These are phyloP conservation scores for Lingula anatina DNA, from an alignment of 2,888 invertebrate species.

Conservation along the genomic window DNA sequence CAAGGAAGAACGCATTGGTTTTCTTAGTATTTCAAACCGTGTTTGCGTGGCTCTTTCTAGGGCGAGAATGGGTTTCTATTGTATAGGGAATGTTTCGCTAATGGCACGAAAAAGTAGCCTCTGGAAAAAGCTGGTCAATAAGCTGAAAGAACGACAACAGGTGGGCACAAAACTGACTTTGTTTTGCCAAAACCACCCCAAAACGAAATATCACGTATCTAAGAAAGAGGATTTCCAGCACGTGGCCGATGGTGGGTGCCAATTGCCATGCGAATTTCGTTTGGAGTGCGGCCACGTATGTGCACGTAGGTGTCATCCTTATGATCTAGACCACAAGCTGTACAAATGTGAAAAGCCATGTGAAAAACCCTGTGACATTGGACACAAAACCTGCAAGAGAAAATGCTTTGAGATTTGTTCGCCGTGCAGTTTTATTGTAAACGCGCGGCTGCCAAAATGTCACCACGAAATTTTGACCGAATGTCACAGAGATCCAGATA, in stretches of 20 bases:
- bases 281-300: slow-evolving; percentile 65
- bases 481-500: neutral
- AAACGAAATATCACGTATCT: slow-evolving; percentile 7
- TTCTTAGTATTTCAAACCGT: slow-evolving; percentile 25
- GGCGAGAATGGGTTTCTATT: slow-evolving; percentile 21
- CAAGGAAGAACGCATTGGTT: slow-evolving; percentile 34
- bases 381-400: slow-evolving; percentile 19
- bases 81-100: slow-evolving; percentile 23
- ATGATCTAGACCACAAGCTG: slow-evolving; percentile 57
- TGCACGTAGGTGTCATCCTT: slow-evolving; percentile 60
- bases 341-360: slow-evolving; percentile 40
- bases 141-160: slow-evolving; percentile 54
- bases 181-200: slow-evolving; percentile 15
- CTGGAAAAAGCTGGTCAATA: slow-evolving; percentile 24
- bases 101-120: slow-evolving; percentile 42
- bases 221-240: slow-evolving; percentile 17
- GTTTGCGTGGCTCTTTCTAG: slow-evolving; percentile 28
- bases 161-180: slow-evolving; percentile 10
- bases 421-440: slow-evolving; percentile 25
- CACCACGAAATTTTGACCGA: neutral
- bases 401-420: slow-evolving; percentile 22
- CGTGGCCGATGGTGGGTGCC: slow-evolving; percentile 59
- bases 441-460: neutral
- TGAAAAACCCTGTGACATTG: slow-evolving; percentile 12
- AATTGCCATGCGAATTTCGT: slow-evolving; percentile 55